Base-by-base conservation (phyloP, 2,797 vertebrate species). In the Coranthus polyacanthus region DNA sequence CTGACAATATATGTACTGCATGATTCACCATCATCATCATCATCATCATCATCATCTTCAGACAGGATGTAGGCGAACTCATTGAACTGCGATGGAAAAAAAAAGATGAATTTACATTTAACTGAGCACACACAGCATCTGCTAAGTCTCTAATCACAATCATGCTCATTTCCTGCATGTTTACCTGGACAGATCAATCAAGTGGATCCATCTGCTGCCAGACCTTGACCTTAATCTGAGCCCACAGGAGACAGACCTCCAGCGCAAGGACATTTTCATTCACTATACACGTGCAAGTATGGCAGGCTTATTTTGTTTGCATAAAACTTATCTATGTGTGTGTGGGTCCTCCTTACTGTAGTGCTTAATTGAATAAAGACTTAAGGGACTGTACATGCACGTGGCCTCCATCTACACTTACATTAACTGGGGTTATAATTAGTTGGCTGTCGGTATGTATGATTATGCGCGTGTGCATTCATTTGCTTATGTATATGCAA, bases 171-270 rank as follows among this genome's bases (percentile, higher is more conserved):
- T 72, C 45, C 63, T 67, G 18, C 45, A 17, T 79, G 75, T 86
- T 84, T 80, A 79, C 75, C 44, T 74, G 68, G 68, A 83, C 60
- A 20, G 51, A 81, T 86, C 81, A 63, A 85, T 86, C 51, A 55
- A 79, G 69, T 64, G 59, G 65, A 83, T 72, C 68, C 70, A 64
- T 65, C 72, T 73, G 62, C 67, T 74, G 56, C 53, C 2, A 15
- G 75, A 79, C 80, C 24, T 63, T 81, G 71, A 85, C 68, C 75
- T 83, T 26, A 63, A 62, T 49, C 44, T 64, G 17, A 66, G 69
- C 51, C 78, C 57, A 34, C 24, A 32, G 41, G 43, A 52, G 45
- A 56, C 9, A 41, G 51, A 59, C 49, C 61, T 62, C 12, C 42
- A 58, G 36, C 29, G 24, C 45, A 42, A 72, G 24, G 43, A 64